phyloP scores from a whole-genome alignment of 2,888 invertebrate genomes.

The Synergus laeviventris region DNA sequence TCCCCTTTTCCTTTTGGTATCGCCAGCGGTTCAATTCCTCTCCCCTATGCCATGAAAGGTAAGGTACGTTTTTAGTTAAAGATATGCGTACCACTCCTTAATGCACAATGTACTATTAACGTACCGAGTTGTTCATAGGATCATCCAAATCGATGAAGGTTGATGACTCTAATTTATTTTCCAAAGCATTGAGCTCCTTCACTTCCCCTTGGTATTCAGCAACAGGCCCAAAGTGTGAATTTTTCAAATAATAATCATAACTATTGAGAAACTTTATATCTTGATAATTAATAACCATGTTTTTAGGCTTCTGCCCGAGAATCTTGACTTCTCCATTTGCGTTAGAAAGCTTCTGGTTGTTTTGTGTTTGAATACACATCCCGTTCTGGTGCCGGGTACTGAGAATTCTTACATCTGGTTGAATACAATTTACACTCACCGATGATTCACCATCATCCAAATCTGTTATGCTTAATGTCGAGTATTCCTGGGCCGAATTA shows the following conservation, averaged over 20 bases:
- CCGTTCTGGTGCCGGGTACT: slow-evolving; percentile 47
- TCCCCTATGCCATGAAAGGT: no score
- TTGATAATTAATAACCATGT: slow-evolving; percentile 62
- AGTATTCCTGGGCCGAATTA: slow-evolving; percentile 52
- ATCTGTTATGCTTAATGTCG: slow-evolving; percentile 60
- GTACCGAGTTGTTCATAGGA: slow-evolving; percentile 57
- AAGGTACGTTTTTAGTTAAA: no score
- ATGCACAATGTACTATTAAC: slow-evolving; percentile 2
- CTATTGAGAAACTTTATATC: slow-evolving; percentile 67
- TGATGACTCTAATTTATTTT: slow-evolving; percentile 64
- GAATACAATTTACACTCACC: slow-evolving; percentile 53
- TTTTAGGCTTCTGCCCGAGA: slow-evolving; percentile 50
- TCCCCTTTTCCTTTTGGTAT: no score
- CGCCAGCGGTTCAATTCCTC: no score
- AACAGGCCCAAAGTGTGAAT: slow-evolving; percentile 47
- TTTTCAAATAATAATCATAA: slow-evolving; percentile 66
- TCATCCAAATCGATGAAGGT: slow-evolving; percentile 62
- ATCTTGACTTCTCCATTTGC: slow-evolving; percentile 48
- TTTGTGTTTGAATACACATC: slow-evolving; percentile 44
- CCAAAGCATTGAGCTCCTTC: slow-evolving; percentile 68
- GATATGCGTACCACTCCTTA: no score
- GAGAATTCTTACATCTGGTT: slow-evolving; percentile 58
- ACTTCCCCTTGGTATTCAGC: slow-evolving; percentile 54
- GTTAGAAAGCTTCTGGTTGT: slow-evolving; percentile 40
- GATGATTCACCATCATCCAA: slow-evolving; percentile 59